Evolutionary conservation across 2,797 vertebrate genomes (phyloP).

Genomic region (Tangara arthus): DNA sequence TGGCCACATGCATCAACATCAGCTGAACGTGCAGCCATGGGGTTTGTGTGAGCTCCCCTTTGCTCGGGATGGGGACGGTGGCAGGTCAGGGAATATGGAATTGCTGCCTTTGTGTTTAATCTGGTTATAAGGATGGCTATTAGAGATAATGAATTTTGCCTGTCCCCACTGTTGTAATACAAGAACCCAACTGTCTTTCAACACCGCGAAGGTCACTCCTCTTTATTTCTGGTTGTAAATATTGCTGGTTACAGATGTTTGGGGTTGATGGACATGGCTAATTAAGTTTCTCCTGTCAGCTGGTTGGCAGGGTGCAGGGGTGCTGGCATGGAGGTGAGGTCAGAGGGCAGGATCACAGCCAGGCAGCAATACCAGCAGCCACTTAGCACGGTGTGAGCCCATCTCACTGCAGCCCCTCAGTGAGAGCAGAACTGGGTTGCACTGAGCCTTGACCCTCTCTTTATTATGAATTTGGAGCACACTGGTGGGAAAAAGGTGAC

Average conservation of each 20-base stretch:
- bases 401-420: not conserved
- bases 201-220: conserved; percentile 64
- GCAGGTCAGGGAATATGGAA: conserved; percentile 31
- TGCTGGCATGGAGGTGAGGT: not conserved
- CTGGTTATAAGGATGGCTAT: conserved; percentile 58
- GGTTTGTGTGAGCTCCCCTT: not conserved
- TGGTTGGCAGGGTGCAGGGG: conserved; percentile 14
- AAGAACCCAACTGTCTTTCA: conserved; percentile 72
- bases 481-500: not conserved
- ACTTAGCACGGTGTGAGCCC: not conserved
- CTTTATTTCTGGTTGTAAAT: conserved; percentile 72
- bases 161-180: conserved; percentile 64
- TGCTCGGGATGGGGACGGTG: not conserved
- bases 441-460: not conserved
- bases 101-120: conserved; percentile 61
- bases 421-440: not conserved
- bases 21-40: not conserved
- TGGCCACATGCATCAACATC: not conserved
- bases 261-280: conserved; percentile 40
- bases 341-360: not conserved
- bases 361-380: not conserved
- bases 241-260: conserved; percentile 66
- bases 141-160: conserved; percentile 72
- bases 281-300: conserved; percentile 45
- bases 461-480: not conserved